A percentile compares a stretch with the other conserved stretches of the same genome.
These are phyloP conservation scores for Quadroppia sp. DNA, from an alignment of 2,888 invertebrate species.

Conservation along the genomic window DNA sequence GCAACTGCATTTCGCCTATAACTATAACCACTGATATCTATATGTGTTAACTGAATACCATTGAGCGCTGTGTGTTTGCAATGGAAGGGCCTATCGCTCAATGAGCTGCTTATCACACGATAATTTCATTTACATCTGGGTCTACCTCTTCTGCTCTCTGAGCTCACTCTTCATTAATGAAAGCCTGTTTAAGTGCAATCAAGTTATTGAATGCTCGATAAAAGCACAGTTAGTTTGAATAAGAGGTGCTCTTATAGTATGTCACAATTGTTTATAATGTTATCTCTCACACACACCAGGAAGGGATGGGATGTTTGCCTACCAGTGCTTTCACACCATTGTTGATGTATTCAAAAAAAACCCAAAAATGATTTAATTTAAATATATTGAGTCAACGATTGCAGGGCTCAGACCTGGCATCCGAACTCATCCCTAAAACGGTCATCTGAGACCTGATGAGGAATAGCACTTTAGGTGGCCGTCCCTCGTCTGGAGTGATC, in stretches of 20 bases:
- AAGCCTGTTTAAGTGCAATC: conserved; percentile 15
- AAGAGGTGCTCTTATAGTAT: conserved; percentile 15
- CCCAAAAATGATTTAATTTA: not conserved
- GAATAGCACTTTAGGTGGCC: conserved; percentile 25
- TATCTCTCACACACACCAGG: not conserved
- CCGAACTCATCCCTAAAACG: not conserved
- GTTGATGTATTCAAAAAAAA: no score
- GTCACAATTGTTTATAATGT: conserved; percentile 23
- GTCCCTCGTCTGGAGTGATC: not conserved
- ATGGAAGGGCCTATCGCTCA: conserved; percentile 5
- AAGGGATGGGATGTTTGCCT: not conserved
- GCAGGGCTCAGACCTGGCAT: not conserved
- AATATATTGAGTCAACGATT: not conserved
- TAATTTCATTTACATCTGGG: conserved; percentile 30
- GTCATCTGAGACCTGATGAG: not conserved
- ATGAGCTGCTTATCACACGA: conserved; percentile 30
- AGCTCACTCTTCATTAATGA: conserved; percentile 26
- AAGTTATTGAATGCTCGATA: conserved; percentile 31
- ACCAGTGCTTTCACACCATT: not conserved
- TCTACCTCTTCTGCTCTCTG: no score
- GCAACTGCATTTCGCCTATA: conserved; percentile 16
- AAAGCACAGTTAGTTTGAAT: conserved; percentile 31
- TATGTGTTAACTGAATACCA: conserved; percentile 3
- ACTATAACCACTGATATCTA: conserved; percentile 1
- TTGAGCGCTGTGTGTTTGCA: not conserved